Base-by-base conservation (phyloP, 2,888 invertebrate genomes). In the Vesta saturnalis region DNA sequence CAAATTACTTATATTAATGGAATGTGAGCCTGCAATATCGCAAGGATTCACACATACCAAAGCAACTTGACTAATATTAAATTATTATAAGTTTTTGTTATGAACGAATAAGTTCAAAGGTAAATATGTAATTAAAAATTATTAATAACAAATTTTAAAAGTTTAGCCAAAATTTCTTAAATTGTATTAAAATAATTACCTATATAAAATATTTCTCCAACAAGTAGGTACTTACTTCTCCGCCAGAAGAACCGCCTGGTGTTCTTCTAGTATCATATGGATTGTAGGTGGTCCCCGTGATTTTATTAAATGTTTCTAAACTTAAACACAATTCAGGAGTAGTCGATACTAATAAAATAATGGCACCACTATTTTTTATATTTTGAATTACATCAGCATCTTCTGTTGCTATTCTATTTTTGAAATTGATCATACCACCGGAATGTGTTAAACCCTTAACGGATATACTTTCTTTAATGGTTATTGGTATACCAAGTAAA, bases 181-280 rank as follows among this genome's bases (percentile, higher is more conserved):
- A n/a, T n/a, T n/a, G n/a, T n/a, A n/a, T n/a, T n/a, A n/a, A n/a
- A n/a, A n/a, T n/a, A n/a, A n/a, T n/a, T n/a, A n/a, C n/a, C n/a
- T n/a, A n/a, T n/a, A n/a, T n/a, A n/a, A n/a, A n/a, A n/a, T n/a
- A n/a, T n/a, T n/a, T n/a, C n/a, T n/a, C n/a, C n/a, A n/a, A n/a
- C n/a, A n/a, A n/a, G n/a, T n/a, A n/a, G 6, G 2, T 22, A 46
- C 83, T 75, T 77, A 92, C 94, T 87, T 95, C 94, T 8, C 94
- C 94, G 39, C 96, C 96, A 0, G 95, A 95, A 35, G 96, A 96
- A 3, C 97, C 97, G 0, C 96, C 97, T 0, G 92, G 86, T 0
- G 90, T 94, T 74, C 91, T 86, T 0, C 86, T 87, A 0, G 89
- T 86, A 78, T 94, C 90, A 81, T 95, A 95, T 0, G 97, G 95